Conservation (phyloP, 1,140 invertebrate genomes). For the Vanessa atalanta region DNA sequence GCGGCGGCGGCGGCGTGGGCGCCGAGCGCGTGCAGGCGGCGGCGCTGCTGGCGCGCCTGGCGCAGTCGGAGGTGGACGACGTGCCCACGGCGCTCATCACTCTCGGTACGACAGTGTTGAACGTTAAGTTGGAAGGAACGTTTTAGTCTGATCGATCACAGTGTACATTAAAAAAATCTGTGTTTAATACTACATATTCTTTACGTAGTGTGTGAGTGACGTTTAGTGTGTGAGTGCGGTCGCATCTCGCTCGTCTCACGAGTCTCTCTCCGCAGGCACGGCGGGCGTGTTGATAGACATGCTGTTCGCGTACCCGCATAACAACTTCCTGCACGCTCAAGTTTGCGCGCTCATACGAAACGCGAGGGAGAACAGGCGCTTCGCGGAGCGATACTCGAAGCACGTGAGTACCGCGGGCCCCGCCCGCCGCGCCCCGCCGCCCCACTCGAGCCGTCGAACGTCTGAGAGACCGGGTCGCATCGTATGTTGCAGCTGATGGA, state of each 20-base stretch:
- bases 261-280: slow-evolving; percentile 55
- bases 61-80: slow-evolving; percentile 84
- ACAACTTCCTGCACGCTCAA: slow-evolving; percentile 95
- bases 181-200: too few relatives aligned
- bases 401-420: slow-evolving; percentile 54
- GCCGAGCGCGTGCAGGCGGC: slow-evolving; percentile 87
- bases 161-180: too few relatives aligned
- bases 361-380: slow-evolving; percentile 79
- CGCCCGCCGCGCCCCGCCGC: neutral
- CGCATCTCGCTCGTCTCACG: too few relatives aligned
- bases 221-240: too few relatives aligned
- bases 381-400: slow-evolving; percentile 53
- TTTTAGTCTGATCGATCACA: too few relatives aligned
- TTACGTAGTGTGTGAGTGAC: too few relatives aligned
- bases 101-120: slow-evolving; percentile 47
- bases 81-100: slow-evolving; percentile 77
- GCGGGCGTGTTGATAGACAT: slow-evolving; percentile 85
- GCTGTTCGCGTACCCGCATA: slow-evolving; percentile 91
- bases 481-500: slow-evolving; percentile 71
- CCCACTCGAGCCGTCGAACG: too few relatives aligned
- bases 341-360: slow-evolving; percentile 87
- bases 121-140: too few relatives aligned
- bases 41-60: slow-evolving; percentile 86
- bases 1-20: slow-evolving; percentile 34
- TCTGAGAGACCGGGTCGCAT: too few relatives aligned